Evolutionary conservation across 2,888 invertebrate species (phyloP), one percentile per base, ranked within the genome.

Genomic region (Chrysomela aeneicollis): DNA sequence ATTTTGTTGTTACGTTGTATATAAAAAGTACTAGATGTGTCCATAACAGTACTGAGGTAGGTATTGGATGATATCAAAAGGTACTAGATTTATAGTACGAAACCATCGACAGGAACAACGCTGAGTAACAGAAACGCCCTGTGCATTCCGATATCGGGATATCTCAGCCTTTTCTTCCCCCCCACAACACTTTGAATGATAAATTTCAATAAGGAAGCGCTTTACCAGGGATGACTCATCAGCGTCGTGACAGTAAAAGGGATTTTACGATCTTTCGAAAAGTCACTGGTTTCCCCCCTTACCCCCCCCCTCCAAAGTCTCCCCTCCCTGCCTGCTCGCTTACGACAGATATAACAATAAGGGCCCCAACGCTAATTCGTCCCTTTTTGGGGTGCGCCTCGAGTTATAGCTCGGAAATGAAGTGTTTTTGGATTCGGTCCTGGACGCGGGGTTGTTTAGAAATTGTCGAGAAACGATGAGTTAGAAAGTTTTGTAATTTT

Each of bases 181-280:
- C 26, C 2, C 12, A 15, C 46, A 59, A 63, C 59, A 63, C 59
- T 59, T 59, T 59, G 54, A 59, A 63, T 63, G 59, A 63, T 63
- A 63, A 63, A 63, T 63, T 63, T 63, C 59, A 63, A 63, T 63
- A 63, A 63, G 59, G 54, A 58, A 26, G 42, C 55, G 58, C 18
- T 22, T 57, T 17, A 10, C 26, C 30, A 57, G 49, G 46, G 64
- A 66, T 68, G 65, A 68, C 35, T 65, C 68, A 68, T 59, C 63
- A 37, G 35, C 35, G 51, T 26, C 53, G 50, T 55, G 73, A 71
- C 70, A 72, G 68, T 74, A 71, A 70, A 70, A 70, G 74, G 74
- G 72, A 76, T 76, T 78, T 78, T 76, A 76, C 75, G 76, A 75
- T 69, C 72, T 75, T 76, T 70, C 70, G 64, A 74, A 74, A 70